Evolutionary conservation across 2,888 invertebrate genomes (phyloP), one percentile per base, ranked within the genome.

Genomic region (Syrista parreyssii): DNA sequence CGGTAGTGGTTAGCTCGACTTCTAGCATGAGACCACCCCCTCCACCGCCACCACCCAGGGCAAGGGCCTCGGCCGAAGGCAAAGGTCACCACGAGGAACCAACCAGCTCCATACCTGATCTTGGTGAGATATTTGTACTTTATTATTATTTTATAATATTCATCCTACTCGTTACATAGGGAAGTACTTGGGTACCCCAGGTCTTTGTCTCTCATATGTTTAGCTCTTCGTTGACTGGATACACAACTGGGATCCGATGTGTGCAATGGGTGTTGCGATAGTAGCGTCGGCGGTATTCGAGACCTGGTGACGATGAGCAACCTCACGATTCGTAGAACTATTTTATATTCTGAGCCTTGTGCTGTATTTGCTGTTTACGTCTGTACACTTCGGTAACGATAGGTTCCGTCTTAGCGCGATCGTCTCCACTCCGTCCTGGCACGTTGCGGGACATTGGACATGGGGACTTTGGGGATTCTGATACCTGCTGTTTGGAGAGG

Each of bases 81-180:
- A 93, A 90, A 81, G 90, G 89, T 81, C 92, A 92, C 83, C 93
- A 95, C 91, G 97, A 97, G 92, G 96, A 97, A 91, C 96, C 97
- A 15, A 96, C 96, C 84, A 96, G 96, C 92, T 97, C 97, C 86
- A 97, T 97, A 91, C 97, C 97, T 83, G 97, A 97, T 93, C 93
- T 97, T 93, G 97, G 97, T 97, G 91, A 95, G 96, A 93, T 78
- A 33, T 12, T 31, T 15, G 12, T 23, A 55, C 0, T 9, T 55
- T 40, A 9, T 55, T 6, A 4, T 15, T 40, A 15, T 15, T 15
- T 0, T 40, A 23, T 23, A 36, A 36, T 12, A 6, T 6, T 55
- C 2, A 2, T 55, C 2, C 1, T 55, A 23, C 55, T 55, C 23
- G 1, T 55, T 23, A 9, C 23, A 6, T 6, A 55, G 23, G 9